phyloP scores from a whole-genome alignment of 53 echinoderm and acorn worm genomes.

The Crossaster papposus region DNA sequence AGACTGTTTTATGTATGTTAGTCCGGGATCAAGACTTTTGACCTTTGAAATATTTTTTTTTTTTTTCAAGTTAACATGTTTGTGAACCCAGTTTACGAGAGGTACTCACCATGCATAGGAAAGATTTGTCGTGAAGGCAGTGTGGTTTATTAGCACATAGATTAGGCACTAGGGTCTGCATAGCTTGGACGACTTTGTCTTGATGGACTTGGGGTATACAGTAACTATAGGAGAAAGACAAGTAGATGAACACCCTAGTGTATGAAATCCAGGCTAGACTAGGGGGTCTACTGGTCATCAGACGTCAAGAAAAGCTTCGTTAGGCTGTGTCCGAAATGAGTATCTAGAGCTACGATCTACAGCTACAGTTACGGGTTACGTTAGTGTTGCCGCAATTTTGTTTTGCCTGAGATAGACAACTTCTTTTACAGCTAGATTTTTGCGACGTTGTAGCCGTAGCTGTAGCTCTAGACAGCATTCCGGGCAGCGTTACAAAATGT shows the following conservation, averaged over 20 bases:
- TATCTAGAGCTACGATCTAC: too few species aligned
- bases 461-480: too few species aligned
- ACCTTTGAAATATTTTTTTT: too few species aligned
- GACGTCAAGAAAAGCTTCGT: neutral
- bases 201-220: slow-evolving; percentile 38
- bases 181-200: slow-evolving; percentile 69
- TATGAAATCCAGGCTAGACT: slow-evolving; percentile 10
- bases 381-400: too few species aligned
- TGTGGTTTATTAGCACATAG: slow-evolving; percentile 71
- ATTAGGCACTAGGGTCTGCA: slow-evolving; percentile 74
- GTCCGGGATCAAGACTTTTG: neutral
- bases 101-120: slow-evolving; percentile 80
- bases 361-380: too few species aligned
- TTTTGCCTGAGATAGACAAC: too few species aligned
- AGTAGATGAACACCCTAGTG: neutral
- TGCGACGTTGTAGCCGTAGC: too few species aligned
- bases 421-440: too few species aligned
- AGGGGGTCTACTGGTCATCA: neutral
- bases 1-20: neutral
- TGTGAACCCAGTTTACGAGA: neutral
- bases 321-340: too few species aligned
- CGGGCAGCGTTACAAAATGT: too few species aligned
- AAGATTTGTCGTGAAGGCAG: slow-evolving; percentile 75
- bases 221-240: slow-evolving; percentile 27
- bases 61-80: neutral